Evolutionary conservation across 2,797 vertebrate genomes (phyloP), one percentile per base, ranked within the genome.

Genomic region (Emydoidea blandingii): DNA sequence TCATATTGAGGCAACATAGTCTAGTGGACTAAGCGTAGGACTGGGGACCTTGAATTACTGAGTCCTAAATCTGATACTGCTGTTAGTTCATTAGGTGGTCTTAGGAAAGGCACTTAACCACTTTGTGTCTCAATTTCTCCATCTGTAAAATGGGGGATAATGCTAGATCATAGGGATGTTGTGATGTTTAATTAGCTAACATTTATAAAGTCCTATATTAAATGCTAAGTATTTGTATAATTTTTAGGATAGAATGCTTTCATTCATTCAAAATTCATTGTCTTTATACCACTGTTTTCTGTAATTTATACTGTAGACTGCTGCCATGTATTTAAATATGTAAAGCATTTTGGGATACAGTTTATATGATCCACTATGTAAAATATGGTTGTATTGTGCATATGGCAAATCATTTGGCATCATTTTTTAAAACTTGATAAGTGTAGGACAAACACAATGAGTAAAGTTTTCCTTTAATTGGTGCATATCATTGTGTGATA

Each of bases 101-200:
- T 82, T 59, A 65, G 76, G 72, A 80, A 87, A 82, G 41, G 18
- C 56, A 34, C 6, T 57, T 59, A 47, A 82, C 44, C 53, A 31
- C 27, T 81, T 81, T 29, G 68, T 88, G 78, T 88, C 41, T 92
- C 91, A 89, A 83, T 88, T 76, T 76, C 59, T 88, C 82, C 53
- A 54, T 44, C 52, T 54, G 79, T 90, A 62, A 87, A 90, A 59
- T 83, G 86, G 85, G 59, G 37, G 54, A 78, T 88, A 37, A 62
- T 65, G 62, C 65, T 84, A 31, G 50, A 81, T 92, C 76, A 29
- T 62, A 44, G 47, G 59, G 83, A 83, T 23, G 29, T 31, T 49
- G 41, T 25, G 21, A 89, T 81, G 86, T 62, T 89, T 89, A 92
- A 78, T 78, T 78, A 31, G 44, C 27, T 78, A 49, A 49, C 47